phyloP scores from a whole-genome alignment of 2,797 vertebrate genomes.

The Danio kyathit region DNA sequence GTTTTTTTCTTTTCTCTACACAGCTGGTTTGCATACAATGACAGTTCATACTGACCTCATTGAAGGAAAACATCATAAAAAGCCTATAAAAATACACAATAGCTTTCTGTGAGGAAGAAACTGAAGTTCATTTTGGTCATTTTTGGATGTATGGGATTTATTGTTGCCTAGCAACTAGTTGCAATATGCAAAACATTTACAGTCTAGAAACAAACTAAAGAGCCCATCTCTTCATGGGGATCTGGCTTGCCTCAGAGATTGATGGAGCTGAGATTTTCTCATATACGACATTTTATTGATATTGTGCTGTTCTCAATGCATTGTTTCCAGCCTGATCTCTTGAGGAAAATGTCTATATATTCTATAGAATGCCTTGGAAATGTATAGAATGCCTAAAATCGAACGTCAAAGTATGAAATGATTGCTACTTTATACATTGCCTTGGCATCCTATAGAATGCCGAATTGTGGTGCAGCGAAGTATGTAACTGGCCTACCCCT shows the following conservation, averaged over 20 bases:
- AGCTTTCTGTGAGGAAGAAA: not conserved
- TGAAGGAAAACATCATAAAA: not conserved
- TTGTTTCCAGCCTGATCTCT: too few relatives aligned
- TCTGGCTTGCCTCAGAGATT: not conserved
- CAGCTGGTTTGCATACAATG: not conserved
- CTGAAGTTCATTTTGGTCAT: not conserved
- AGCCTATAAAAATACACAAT: not conserved
- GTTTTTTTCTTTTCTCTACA: not conserved
- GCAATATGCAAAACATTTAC: not conserved
- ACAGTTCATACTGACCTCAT: not conserved
- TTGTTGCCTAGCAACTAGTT: slow-evolving; percentile 30
- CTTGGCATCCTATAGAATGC: too few relatives aligned
- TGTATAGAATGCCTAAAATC: too few relatives aligned
- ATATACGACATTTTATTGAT: not conserved
- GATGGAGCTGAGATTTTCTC: not conserved
- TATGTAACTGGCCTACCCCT: too few relatives aligned
- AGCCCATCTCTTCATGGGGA: not conserved
- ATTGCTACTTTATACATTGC: too few relatives aligned
- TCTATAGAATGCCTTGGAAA: too few relatives aligned
- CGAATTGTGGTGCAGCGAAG: too few relatives aligned
- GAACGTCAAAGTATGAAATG: too few relatives aligned
- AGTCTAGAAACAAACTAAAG: slow-evolving; percentile 3
- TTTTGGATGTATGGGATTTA: slow-evolving; percentile 18
- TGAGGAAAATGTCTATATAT: too few relatives aligned
- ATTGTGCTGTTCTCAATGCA: too few relatives aligned